Evolutionary conservation across 2,888 invertebrate species (phyloP), one percentile per base, ranked within the genome.

Genomic region (Ceramica pisi): DNA sequence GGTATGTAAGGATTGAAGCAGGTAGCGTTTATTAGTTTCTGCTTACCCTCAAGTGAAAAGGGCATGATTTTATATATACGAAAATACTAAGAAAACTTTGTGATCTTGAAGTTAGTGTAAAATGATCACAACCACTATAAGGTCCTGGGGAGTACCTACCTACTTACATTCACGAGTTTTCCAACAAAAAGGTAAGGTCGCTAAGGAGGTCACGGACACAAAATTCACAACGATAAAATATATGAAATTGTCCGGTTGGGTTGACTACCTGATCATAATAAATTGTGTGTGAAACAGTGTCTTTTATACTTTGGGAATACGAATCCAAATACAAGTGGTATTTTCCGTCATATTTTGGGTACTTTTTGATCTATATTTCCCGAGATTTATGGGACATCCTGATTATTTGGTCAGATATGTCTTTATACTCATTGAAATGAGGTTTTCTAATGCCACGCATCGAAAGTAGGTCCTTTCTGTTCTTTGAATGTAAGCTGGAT

Each of bases 191-290:
- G 55, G 57, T 51, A 63, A 41, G 41, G n/a, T 57, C 23, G 62
- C 61, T 56, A 75, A 78, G 44, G 59, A 75, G 57, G 71, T 75
- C 66, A 71, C 35, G 65, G 56, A 50, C 51, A 67, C 35, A 46
- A 78, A 74, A 78, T 71, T 70, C 67, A 50, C 61, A 67, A 76
- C 67, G 53, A 84, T 67, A 56, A 69, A 77, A 79, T 79, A 69
- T 71, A 66, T 65, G 53, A 57, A 71, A 69, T 67, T 70, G 67
- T 81, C 64, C 38, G 59, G 59, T 69, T 44, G 70, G 72, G 73
- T 57, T 69, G 67, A 73, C 67, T 83, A 80, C 79, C 69, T 71
- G 73, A 74, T 72, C 67, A 83, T 57, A 83, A 81, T 77, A 82
- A 79, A 85, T 82, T 74, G 41, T 73, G 56, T 50, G 65, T 78